Percentiles rank a stretch among this genome's conserved stretches.
These are phyloP conservation scores for Mormyrus lacerda DNA, from an alignment of 2,113 vertebrate genomes.

Conservation along the genomic window DNA sequence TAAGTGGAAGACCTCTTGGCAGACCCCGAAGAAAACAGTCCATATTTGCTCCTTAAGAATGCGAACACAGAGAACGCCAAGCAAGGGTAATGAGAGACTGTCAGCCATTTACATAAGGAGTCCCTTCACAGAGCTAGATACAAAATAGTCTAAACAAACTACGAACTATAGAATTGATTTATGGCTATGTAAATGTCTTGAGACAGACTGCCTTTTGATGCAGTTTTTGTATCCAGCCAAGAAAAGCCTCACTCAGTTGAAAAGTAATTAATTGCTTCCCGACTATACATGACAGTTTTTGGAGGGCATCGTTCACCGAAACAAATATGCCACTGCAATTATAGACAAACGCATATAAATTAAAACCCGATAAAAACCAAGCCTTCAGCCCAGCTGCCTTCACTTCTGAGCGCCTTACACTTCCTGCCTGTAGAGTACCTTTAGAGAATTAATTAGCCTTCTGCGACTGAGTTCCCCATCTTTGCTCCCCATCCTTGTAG, in stretches of 20 bases:
- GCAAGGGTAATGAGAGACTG: background rate
- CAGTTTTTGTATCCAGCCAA: background rate
- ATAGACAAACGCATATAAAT: slow-evolving; percentile 35
- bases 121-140: background rate
- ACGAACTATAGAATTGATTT: slow-evolving; percentile 3
- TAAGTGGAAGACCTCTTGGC: background rate
- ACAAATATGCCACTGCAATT: slow-evolving; percentile 56
- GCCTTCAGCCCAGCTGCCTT: slow-evolving; percentile 54
- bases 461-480: slow-evolving; percentile 54
- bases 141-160: background rate
- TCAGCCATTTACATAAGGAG: slow-evolving; percentile 2
- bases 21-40: background rate
- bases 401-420: slow-evolving; percentile 45
- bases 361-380: slow-evolving; percentile 29
- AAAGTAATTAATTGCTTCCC: slow-evolving; percentile 12
- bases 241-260: slow-evolving; percentile 9
- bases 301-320: slow-evolving; percentile 29
- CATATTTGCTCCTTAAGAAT: background rate
- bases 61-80: background rate
- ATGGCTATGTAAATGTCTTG: slow-evolving; percentile 1
- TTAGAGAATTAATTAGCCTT: slow-evolving; percentile 57
- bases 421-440: slow-evolving; percentile 60
- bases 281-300: background rate
- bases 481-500: slow-evolving; percentile 31
- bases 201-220: slow-evolving; percentile 7